Evolutionary conservation across 1,140 invertebrate genomes (phyloP).

Genomic region (Drosophila kikkawai): DNA sequence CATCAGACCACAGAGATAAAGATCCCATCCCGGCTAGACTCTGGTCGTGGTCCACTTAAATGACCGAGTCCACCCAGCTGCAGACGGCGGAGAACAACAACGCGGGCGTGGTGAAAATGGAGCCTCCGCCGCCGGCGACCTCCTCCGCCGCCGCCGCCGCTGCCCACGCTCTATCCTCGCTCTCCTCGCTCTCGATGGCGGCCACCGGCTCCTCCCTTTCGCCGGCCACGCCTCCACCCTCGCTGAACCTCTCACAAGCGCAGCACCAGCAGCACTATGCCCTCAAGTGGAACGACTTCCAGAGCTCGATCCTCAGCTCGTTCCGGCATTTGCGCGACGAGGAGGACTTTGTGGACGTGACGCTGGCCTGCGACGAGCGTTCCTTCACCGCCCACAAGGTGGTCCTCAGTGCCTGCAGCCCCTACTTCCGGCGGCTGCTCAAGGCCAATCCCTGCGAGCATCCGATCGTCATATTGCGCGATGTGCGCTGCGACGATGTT

Average conservation of each 20-base stretch:
- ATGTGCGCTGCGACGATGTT: constrained; percentile 95
- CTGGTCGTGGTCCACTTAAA: constrained; percentile 63
- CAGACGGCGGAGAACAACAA: constrained; percentile 85
- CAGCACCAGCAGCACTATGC: constrained; percentile 91
- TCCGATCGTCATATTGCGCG: constrained; percentile 96
- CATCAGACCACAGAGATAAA: background rate
- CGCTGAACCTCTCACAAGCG: constrained; percentile 36
- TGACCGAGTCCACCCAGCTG: constrained; percentile 84
- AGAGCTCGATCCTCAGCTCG: constrained; percentile 94
- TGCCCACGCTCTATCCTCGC: constrained; percentile 53
- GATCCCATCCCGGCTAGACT: constrained; percentile 41
- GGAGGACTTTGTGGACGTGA: constrained; percentile 96
- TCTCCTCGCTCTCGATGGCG: constrained; percentile 63
- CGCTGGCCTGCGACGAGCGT: constrained; percentile 94
- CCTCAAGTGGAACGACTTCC: constrained; percentile 97
- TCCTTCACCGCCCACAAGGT: constrained; percentile 96
- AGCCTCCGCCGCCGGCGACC: constrained; percentile 80
- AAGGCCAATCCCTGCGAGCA: constrained; percentile 97
- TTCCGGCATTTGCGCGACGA: constrained; percentile 94
- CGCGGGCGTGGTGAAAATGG: constrained; percentile 84
- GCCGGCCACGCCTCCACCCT: constrained; percentile 62
- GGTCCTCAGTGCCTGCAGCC: constrained; percentile 95
- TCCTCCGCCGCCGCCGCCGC: constrained; percentile 64
- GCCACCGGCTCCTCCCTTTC: constrained; percentile 65
- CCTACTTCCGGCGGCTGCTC: constrained; percentile 94